Percentiles rank a stretch among this genome's conserved stretches.
phyloP scores from a whole-genome alignment of 2,888 invertebrate genomes.

The Yponomeuta malinellus region DNA sequence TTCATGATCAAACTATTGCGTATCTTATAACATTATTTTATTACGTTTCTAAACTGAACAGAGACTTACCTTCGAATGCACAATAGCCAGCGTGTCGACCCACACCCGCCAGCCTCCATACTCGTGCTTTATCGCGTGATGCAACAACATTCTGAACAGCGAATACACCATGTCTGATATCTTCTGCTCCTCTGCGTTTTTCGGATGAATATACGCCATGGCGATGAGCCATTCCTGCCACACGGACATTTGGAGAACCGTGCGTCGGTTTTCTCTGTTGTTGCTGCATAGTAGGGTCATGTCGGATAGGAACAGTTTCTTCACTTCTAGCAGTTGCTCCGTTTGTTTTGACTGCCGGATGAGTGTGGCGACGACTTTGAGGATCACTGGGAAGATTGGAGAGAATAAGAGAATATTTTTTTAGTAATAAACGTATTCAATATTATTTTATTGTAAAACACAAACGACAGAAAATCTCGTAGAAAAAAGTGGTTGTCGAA shows the following conservation, averaged over 20 bases:
- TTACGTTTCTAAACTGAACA: neutral
- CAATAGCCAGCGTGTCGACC: slow-evolving; percentile 99
- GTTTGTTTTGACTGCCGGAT: slow-evolving; percentile 97
- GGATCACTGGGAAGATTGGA: slow-evolving; percentile 83
- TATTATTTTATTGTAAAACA: neutral
- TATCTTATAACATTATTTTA: too few relatives aligned
- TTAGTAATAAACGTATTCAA: neutral
- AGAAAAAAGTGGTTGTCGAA: too few relatives aligned
- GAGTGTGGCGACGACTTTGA: slow-evolving; percentile 98
- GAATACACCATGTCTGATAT: slow-evolving; percentile 99
- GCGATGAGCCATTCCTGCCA: slow-evolving; percentile 99
- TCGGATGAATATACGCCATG: slow-evolving; percentile 98
- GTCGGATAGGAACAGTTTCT: slow-evolving; percentile 97
- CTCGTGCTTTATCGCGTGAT: slow-evolving; percentile 99
- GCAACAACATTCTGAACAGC: slow-evolving; percentile 96
- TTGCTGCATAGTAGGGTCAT: slow-evolving; percentile 98
- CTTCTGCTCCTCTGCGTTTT: slow-evolving; percentile 95
- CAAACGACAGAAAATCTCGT: too few relatives aligned
- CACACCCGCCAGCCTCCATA: slow-evolving; percentile 99
- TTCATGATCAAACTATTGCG: too few relatives aligned
- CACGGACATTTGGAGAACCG: slow-evolving; percentile 99
- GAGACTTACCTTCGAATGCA: slow-evolving; percentile 93
- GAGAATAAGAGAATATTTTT: neutral
- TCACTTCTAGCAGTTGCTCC: slow-evolving; percentile 92
- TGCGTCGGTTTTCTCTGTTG: slow-evolving; percentile 96